These are phyloP conservation scores for Masnerella sp. DNA, from an alignment of 2,888 invertebrate genomes.

Conservation along the genomic window DNA sequence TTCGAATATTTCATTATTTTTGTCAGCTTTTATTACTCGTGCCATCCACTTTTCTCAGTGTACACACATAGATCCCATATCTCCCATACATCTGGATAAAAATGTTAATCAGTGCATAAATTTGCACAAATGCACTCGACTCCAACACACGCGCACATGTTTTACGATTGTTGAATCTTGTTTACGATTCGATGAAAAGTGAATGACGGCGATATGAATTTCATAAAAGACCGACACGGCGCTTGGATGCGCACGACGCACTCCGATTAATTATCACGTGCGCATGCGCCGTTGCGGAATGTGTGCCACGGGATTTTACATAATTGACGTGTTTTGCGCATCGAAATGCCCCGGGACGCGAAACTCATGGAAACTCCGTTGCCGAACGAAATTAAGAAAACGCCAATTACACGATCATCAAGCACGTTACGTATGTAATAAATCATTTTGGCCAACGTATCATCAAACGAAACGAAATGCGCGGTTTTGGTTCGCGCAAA, in stretches of 20 bases:
- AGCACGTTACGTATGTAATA: not conserved
- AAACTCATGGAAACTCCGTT: constrained; percentile 15
- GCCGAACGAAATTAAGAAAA: constrained; percentile 13
- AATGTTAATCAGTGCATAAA: too few species aligned
- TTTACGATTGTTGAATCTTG: too few species aligned
- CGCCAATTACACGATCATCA: not conserved
- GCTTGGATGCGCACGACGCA: not conserved
- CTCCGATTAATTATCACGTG: constrained; percentile 4
- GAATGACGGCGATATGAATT: constrained; percentile 3
- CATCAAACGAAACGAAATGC: constrained; percentile 34
- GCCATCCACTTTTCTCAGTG: too few species aligned
- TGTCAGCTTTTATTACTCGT: too few species aligned
- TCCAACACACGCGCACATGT: too few species aligned
- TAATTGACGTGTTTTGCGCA: constrained; percentile 14
- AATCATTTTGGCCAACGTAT: constrained; percentile 2
- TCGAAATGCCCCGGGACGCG: not conserved
- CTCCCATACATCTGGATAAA: too few species aligned
- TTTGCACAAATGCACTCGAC: too few species aligned
- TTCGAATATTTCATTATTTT: too few species aligned
- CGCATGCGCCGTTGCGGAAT: not conserved
- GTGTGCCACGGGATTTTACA: constrained; percentile 26
- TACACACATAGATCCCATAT: too few species aligned
- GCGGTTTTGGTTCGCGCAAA: too few species aligned
- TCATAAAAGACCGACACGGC: not conserved
- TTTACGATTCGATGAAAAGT: constrained; percentile 1